phyloP scores from a whole-genome alignment of 1,140 invertebrate genomes.

The Lepidurus couesii region DNA sequence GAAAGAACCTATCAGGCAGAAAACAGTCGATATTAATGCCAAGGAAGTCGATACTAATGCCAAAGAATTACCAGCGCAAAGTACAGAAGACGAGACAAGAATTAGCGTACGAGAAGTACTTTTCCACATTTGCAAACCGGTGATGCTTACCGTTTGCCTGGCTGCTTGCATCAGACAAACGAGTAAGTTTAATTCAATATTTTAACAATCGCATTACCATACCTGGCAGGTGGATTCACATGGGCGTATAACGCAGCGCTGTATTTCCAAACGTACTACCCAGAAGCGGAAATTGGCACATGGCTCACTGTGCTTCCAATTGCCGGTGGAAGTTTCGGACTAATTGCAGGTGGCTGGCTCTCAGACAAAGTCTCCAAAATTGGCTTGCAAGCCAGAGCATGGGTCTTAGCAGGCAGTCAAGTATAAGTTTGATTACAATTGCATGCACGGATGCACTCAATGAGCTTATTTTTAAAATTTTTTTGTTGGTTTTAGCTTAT shows the following conservation, averaged over 20 bases:
- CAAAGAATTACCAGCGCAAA: constrained; percentile 47
- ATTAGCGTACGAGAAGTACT: constrained; percentile 36
- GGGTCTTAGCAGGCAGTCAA: constrained; percentile 47
- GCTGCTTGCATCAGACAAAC: constrained; percentile 79
- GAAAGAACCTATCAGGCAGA: constrained; percentile 68
- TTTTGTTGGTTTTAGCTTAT: constrained; percentile 57
- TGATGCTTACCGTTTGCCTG: constrained; percentile 71
- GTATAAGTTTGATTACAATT: not conserved
- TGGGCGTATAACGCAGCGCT: constrained; percentile 49
- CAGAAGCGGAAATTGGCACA: constrained; percentile 42
- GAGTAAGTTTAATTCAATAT: not conserved
- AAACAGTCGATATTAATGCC: too few species aligned
- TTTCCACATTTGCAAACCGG: constrained; percentile 61
- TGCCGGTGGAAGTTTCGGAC: constrained; percentile 39
- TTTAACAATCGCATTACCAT: not conserved
- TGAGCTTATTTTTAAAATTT: not conserved
- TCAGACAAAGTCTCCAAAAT: constrained; percentile 46
- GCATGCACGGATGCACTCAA: not conserved
- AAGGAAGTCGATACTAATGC: constrained; percentile 51
- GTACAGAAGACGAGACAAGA: not conserved
- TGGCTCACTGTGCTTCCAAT: constrained; percentile 49
- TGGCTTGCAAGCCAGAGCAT: constrained; percentile 46
- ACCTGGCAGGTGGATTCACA: constrained; percentile 44
- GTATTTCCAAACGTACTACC: constrained; percentile 45
- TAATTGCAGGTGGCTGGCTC: constrained; percentile 48